phyloP scores from a whole-genome alignment of 2,113 vertebrate species.

The Trichomycterus rosablanca region DNA sequence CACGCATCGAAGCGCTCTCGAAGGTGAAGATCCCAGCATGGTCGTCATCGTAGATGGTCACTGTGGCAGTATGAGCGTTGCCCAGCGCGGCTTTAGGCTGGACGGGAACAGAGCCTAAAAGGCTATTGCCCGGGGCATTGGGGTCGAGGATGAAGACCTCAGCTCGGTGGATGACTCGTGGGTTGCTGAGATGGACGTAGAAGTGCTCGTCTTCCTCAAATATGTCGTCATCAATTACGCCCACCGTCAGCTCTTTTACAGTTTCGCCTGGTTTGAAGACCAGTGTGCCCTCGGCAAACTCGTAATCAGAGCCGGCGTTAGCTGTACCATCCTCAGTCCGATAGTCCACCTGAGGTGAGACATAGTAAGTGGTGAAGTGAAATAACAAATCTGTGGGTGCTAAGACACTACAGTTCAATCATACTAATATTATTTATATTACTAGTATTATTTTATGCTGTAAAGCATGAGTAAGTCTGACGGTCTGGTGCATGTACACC shows the following conservation, averaged over 20 bases:
- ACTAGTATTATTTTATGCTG: no score
- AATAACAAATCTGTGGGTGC: not conserved
- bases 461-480: no score
- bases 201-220: slow-evolving; percentile 82
- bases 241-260: slow-evolving; percentile 71
- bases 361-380: not conserved
- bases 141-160: slow-evolving; percentile 66
- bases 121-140: slow-evolving; percentile 63
- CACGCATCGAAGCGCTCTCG: slow-evolving; percentile 62
- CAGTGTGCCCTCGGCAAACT: slow-evolving; percentile 76
- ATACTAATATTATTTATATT: no score
- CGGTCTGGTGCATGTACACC: no score
- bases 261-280: slow-evolving; percentile 77
- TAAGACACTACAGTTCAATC: not conserved
- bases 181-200: slow-evolving; percentile 76
- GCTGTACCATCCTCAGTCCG: slow-evolving; percentile 78
- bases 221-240: slow-evolving; percentile 81
- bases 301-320: slow-evolving; percentile 79
- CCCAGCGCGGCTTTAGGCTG: slow-evolving; percentile 70
- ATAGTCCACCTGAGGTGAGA: slow-evolving; percentile 69
- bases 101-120: slow-evolving; percentile 47
- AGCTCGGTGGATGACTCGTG: slow-evolving; percentile 64
- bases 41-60: slow-evolving; percentile 82
- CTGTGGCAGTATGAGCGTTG: slow-evolving; percentile 64
- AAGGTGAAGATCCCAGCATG: slow-evolving; percentile 81